phyloP scores from a whole-genome alignment of 2,113 vertebrate species.

The Patagioenas fasciata region DNA sequence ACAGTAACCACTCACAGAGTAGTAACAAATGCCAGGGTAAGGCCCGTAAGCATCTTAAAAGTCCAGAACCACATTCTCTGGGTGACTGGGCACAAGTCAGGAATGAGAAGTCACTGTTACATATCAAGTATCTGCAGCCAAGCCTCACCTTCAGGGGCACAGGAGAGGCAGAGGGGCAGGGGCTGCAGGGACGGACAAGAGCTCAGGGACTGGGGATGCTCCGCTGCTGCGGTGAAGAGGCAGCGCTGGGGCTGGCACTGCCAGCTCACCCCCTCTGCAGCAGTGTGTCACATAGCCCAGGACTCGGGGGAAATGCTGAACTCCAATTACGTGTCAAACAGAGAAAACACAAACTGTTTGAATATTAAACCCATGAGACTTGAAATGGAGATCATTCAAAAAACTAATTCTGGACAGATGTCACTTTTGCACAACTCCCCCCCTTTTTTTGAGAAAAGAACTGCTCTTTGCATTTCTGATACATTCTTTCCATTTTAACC shows the following conservation, averaged over 20 bases:
- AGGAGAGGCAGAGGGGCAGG: not conserved
- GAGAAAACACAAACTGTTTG: not conserved
- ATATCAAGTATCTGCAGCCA: not conserved
- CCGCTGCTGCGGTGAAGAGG: not conserved
- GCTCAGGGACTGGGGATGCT: not conserved
- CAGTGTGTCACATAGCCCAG: not conserved
- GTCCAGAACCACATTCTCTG: not conserved
- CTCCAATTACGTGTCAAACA: not conserved
- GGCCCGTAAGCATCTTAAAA: fast-evolving
- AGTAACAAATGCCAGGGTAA: not conserved
- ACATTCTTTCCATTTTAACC: not conserved
- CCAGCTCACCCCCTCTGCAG: not conserved
- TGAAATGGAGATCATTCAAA: not conserved
- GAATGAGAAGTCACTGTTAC: not conserved
- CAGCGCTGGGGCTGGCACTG: not conserved
- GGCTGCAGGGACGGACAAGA: not conserved
- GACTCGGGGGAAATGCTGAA: not conserved
- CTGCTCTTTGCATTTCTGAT: not conserved
- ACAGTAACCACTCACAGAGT: fast-evolving
- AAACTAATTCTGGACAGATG: not conserved
- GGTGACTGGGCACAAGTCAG: not conserved
- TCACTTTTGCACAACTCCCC: too few relatives aligned
- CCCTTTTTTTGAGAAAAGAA: not conserved
- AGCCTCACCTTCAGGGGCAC: not conserved
- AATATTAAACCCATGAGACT: not conserved